Evolutionary conservation across 2,797 vertebrate species (phyloP), one percentile per base, ranked within the genome.

Genomic region (Phrynocephalus vlangalii): DNA sequence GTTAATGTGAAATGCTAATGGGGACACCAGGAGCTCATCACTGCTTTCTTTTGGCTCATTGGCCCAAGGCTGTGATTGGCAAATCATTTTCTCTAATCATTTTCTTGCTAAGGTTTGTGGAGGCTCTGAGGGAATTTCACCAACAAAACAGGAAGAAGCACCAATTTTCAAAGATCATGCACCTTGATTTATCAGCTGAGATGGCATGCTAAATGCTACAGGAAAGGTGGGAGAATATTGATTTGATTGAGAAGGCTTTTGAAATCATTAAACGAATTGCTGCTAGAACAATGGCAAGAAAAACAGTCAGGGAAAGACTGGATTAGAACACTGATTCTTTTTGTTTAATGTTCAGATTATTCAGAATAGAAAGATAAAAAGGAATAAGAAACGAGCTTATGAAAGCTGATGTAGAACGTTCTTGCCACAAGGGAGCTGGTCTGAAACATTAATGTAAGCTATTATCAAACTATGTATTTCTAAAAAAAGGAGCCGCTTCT

Each of bases 251-350:
- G 26, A 44, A 60, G 10, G 79, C 80, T 85, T 88, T 88, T 87
- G 28, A 72, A 86, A 88, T 75, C 3, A 30, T 60, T 67, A 84
- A 48, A 38, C 26, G 50, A 91, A 80, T 83, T 83, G 85, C 84
- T 90, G 44, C 33, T 63, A 30, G n/a, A 88, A 77, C 50, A 87
- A 30, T 71, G 4, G 0, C 15, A 88, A 2, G 2, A 92, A 67
- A 77, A 87, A 77, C 13, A 90, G 67, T 88, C 83, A 90, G 20
- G 3, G 87, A 91, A 76, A 24, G 70, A 79, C 66, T 86, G 87
- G 79, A 15, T 28, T 63, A 86, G 79, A 85, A 20, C 9, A 82
- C 84, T 86, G 87, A 75, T 80, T 44, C 63, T 75, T 86, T 70
- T 80, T 87, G 63, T 48, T 87, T 79, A 73, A 52, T 79, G n/a